Base-by-base conservation (phyloP, 2,113 vertebrate species). In the Nothoprocta pentlandii region DNA sequence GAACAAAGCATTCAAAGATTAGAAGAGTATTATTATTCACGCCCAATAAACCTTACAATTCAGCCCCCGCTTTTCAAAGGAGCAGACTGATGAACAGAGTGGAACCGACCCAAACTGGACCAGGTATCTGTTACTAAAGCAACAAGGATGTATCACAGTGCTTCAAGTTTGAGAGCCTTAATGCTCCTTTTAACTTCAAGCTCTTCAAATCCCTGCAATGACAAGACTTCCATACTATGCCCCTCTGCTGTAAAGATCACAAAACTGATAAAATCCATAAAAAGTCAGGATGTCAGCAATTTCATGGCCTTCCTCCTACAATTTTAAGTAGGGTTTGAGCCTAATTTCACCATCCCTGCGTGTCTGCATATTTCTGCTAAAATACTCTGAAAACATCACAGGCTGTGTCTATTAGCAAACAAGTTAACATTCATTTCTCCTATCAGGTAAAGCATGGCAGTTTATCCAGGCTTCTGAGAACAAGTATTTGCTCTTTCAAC, bases 181-280 rank as follows among this genome's bases (percentile, higher is more conserved):
- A 11, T 42, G 22, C 36, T 63, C 16, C 70, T 46, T 75, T 36
- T 9, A 64, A n/a, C 15, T 68, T 59, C 53, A 70, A 87, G 41
- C 41, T 62, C 20, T 10, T 67, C 0, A 13, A 74, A 22, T 28
- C 80, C 5, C 12, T 58, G 3, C 6, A 39, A 14, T 3, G 2
- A 8, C 46, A 81, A 10, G 10, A 78, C 23, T 68, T 53, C 46
- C 12, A 3, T 5, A 54, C 13, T 30, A 75, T 63, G 14, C 6
- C 67, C 34, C 16, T 87, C 16, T 89, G 46, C 8, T 16, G 75
- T 5, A 44, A 13, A 22, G 11, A 59, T 61, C 44, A 85, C 39
- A 49, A 47, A 80, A 36, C 1, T 2, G 0, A 41, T 19, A 2
- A 58, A n/a, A 6, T 13, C 25, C 9, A 0, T 1, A 19, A 13